Conservation (phyloP, 1,140 invertebrate genomes). For the Paraescarpia echinospica region DNA sequence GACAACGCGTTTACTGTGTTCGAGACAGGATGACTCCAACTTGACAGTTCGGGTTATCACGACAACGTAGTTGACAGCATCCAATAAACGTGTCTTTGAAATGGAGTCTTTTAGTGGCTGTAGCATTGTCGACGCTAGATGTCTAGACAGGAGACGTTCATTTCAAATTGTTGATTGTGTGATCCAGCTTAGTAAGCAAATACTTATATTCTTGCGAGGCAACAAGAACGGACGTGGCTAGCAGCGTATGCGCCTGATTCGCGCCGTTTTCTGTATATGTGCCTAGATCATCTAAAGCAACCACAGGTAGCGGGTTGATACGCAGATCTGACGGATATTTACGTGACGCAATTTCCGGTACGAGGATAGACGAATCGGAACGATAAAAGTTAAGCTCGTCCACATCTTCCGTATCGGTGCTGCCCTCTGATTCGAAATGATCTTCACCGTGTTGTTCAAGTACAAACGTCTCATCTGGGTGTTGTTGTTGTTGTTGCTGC, state of each 20-base stretch:
- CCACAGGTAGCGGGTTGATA: neutral
- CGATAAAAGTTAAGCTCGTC: neutral
- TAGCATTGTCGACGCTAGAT: neutral
- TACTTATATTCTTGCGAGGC: neutral
- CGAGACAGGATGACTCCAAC: too few relatives aligned
- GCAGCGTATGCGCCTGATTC: neutral
- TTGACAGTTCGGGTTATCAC: neutral
- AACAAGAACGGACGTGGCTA: neutral
- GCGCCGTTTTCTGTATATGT: neutral
- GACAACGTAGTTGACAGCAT: neutral
- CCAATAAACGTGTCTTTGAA: neutral
- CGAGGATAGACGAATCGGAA: neutral
- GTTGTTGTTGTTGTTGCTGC: neutral
- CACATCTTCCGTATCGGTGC: neutral
- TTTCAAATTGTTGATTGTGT: conserved; percentile 1
- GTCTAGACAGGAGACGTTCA: neutral
- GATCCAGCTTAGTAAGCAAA: neutral
- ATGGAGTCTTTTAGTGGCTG: neutral
- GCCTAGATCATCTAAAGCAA: neutral
- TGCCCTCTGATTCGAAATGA: neutral
- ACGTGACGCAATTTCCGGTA: neutral
- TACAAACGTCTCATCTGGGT: neutral
- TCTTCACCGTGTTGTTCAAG: neutral
- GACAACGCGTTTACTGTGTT: too few relatives aligned
- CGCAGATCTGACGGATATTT: neutral